Conservation (phyloP, 1,140 invertebrate genomes). For the Ectropis grisescens region DNA sequence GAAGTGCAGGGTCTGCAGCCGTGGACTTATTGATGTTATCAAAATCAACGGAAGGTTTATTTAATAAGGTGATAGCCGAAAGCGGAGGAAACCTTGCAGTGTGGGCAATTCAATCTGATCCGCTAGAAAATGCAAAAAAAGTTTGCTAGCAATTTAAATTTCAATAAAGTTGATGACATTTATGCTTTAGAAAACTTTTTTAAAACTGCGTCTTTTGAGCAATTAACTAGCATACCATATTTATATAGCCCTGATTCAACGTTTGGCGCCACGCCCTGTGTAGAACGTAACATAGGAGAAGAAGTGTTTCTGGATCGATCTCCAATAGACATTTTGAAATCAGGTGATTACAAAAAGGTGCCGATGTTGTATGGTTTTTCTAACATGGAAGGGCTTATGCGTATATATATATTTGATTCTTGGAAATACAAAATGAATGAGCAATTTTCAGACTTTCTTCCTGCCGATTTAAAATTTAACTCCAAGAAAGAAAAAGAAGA, state of each 20-base stretch:
- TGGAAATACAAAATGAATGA: constrained; percentile 15
- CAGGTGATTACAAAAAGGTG: not conserved
- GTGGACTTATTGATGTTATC: constrained; percentile 20
- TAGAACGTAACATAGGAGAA: constrained; percentile 9
- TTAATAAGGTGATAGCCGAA: constrained; percentile 21
- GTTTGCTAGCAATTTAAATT: constrained; percentile 9
- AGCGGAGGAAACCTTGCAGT: constrained; percentile 11
- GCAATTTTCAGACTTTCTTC: constrained; percentile 17
- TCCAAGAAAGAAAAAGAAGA: constrained; percentile 7
- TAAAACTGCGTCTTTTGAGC: constrained; percentile 5
- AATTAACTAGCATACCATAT: constrained; percentile 1
- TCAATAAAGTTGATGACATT: constrained; percentile 9
- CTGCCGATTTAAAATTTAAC: constrained; percentile 16
- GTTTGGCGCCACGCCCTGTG: constrained; percentile 15
- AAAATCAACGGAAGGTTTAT: constrained; percentile 15
- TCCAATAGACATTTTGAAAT: constrained; percentile 8
- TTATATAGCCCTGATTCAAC: no score
- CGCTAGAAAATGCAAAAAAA: constrained; percentile 14
- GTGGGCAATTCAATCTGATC: constrained; percentile 16
- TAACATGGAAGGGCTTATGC: constrained; percentile 16
- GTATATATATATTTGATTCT: constrained; percentile 4
- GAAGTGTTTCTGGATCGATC: constrained; percentile 12
- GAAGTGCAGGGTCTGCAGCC: constrained; percentile 16
- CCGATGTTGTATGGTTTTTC: constrained; percentile 8
- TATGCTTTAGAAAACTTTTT: constrained; percentile 18